Conservation (phyloP, 23 tunicate genomes). For the Ciona savignyi region DNA sequence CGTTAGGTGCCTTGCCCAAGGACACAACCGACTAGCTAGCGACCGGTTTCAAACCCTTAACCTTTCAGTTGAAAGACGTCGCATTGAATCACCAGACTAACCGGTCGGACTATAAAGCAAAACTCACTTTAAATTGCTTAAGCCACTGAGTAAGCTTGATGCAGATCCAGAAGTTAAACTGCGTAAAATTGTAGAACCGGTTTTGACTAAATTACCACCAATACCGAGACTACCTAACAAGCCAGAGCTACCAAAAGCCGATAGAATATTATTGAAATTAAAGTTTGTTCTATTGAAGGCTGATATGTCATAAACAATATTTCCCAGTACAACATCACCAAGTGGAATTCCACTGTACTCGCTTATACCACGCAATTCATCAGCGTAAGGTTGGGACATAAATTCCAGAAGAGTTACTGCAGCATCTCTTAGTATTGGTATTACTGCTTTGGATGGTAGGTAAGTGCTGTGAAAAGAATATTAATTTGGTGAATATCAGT, state of each 20-base stretch:
- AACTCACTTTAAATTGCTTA: neutral
- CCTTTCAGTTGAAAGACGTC: no score
- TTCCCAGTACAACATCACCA: constrained; percentile 46
- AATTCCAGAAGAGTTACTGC: constrained; percentile 23
- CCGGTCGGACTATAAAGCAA: no score
- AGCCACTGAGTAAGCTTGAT: neutral
- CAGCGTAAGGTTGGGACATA: constrained; percentile 63
- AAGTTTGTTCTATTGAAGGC: constrained; percentile 18
- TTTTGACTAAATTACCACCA: no score
- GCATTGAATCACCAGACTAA: no score
- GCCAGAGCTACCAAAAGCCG: neutral
- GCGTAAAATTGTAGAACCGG: neutral
- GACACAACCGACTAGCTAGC: no score
- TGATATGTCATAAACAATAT: constrained; percentile 60
- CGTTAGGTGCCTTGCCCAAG: no score
- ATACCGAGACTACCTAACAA: neutral
- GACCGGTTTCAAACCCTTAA: no score
- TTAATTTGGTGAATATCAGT: neutral
- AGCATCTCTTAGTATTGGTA: constrained; percentile 15
- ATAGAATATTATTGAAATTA: constrained; percentile 1
- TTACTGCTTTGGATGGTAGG: constrained; percentile 14
- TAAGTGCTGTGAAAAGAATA: constrained; percentile 8
- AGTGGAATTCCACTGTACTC: constrained; percentile 18
- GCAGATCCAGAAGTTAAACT: no score
- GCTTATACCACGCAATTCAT: constrained; percentile 77